phyloP scores from a whole-genome alignment of 2,113 vertebrate genomes.

The Narcine bancroftii region DNA sequence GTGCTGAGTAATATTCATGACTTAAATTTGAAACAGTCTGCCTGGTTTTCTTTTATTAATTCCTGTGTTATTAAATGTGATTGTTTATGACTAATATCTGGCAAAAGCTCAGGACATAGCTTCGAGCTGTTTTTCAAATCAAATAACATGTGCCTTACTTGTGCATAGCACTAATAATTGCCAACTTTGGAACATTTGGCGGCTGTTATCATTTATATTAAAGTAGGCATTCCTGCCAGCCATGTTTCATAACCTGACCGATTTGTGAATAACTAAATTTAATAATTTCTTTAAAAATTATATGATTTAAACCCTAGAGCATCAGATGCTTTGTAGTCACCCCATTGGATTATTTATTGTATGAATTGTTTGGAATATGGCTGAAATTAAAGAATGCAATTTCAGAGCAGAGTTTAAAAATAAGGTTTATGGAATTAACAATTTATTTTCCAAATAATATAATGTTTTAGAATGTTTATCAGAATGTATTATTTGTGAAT shows the following conservation, averaged over 20 bases:
- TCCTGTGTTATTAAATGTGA: constrained; percentile 99
- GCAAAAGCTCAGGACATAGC: constrained; percentile 81
- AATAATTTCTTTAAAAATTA: constrained; percentile 53
- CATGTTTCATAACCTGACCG: constrained; percentile 67
- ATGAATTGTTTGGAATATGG: neutral
- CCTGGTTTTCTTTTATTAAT: constrained; percentile 97
- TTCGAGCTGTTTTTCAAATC: constrained; percentile 98
- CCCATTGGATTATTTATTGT: constrained; percentile 27
- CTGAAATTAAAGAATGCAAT: constrained; percentile 29
- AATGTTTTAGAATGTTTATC: constrained; percentile 22
- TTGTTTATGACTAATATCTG: constrained; percentile 99
- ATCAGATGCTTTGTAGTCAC: constrained; percentile 23
- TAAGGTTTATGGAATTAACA: neutral
- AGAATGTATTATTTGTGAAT: neutral
- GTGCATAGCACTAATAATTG: constrained; percentile 98
- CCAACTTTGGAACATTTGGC: constrained; percentile 92
- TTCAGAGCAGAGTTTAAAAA: neutral
- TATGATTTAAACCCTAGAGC: constrained; percentile 53
- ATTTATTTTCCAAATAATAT: constrained; percentile 4
- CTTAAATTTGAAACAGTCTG: constrained; percentile 96
- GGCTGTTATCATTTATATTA: constrained; percentile 73
- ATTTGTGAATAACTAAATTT: constrained; percentile 62
- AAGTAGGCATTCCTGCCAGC: constrained; percentile 69
- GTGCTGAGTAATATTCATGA: constrained; percentile 97
- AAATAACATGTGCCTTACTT: constrained; percentile 99